A percentile compares a stretch with the other conserved stretches of the same genome.
phyloP scores from a whole-genome alignment of 2,113 vertebrate genomes.

The Nothoprocta pentlandii region DNA sequence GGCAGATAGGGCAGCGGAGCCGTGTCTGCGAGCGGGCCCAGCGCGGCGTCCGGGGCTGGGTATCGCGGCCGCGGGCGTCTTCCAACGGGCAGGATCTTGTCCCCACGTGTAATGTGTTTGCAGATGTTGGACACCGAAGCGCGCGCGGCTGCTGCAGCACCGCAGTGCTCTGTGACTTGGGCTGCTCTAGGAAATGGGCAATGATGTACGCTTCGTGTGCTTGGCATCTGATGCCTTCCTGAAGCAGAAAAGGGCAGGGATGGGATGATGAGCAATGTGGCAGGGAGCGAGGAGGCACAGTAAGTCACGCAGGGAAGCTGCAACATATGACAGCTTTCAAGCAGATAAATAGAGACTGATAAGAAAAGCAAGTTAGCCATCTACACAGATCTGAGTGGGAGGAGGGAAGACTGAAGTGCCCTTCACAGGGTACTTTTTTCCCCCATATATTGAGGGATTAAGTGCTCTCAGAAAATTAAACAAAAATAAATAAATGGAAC shows the following conservation, averaged over 20 bases:
- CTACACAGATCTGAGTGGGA: neutral
- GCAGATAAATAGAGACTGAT: neutral
- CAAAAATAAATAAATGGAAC: neutral
- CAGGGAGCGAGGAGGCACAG: neutral
- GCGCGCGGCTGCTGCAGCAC: neutral
- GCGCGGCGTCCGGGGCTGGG: neutral
- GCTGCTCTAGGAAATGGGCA: neutral
- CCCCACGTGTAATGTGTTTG: neutral
- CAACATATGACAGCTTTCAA: neutral
- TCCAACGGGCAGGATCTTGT: neutral
- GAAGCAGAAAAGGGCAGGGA: neutral
- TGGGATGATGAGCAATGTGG: neutral
- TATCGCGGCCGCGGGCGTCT: neutral
- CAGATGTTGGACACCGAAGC: neutral
- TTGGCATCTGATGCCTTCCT: neutral
- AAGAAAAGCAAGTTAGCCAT: neutral
- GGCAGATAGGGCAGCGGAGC: neutral
- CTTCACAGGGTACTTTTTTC: neutral
- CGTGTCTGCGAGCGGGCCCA: neutral
- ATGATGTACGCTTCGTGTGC: neutral
- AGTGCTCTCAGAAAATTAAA: neutral
- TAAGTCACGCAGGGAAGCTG: neutral
- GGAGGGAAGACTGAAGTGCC: neutral
- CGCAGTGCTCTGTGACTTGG: accelerated
- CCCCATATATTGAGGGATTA: neutral